These are phyloP conservation scores for Sebastes hopkinsi DNA, from an alignment of 2,797 vertebrate genomes.

Conservation along the genomic window DNA sequence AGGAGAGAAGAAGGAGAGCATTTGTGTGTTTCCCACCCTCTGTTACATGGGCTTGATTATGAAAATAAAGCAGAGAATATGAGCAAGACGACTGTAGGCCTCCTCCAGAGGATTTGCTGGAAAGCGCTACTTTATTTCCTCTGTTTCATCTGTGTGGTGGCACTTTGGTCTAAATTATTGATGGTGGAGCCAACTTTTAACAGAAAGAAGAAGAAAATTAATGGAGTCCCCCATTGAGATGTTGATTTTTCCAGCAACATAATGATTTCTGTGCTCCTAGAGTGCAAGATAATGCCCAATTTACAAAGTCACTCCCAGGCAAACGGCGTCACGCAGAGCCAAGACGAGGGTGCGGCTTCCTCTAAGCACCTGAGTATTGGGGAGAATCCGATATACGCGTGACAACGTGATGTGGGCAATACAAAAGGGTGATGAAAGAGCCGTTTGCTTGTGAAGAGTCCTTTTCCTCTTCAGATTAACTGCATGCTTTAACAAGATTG, in stretches of 20 bases:
- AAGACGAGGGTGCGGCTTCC: conserved; percentile 5
- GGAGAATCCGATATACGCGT: conserved; percentile 48
- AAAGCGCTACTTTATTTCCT: conserved; percentile 35
- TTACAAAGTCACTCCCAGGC: conserved; percentile 31
- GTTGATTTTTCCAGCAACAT: conserved; percentile 18
- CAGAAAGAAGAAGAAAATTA: conserved; percentile 22
- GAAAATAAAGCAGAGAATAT: conserved; percentile 20
- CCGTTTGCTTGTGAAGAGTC: conserved; percentile 66
- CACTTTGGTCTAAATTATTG: conserved; percentile 51
- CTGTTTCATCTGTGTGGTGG: conserved; percentile 23
- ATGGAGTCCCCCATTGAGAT: conserved; percentile 21
- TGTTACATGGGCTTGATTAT: conserved; percentile 13
- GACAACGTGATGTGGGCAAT: conserved; percentile 59
- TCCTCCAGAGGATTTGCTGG: conserved; percentile 33
- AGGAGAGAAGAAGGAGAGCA: background rate
- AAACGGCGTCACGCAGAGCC: conserved; percentile 34
- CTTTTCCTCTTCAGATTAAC: conserved; percentile 80
- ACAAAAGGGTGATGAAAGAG: conserved; percentile 76
- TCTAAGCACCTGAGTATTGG: conserved; percentile 48
- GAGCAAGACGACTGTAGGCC: conserved; percentile 9
- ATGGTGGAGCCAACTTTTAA: conserved; percentile 46
- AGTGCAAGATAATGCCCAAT: conserved; percentile 14
- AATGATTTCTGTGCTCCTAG: conserved; percentile 12
- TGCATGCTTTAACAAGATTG: conserved; percentile 85
- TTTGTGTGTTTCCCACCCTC: conserved; percentile 6